Base-by-base conservation (phyloP, 2,797 vertebrate genomes). In the Leuciscus waleckii region DNA sequence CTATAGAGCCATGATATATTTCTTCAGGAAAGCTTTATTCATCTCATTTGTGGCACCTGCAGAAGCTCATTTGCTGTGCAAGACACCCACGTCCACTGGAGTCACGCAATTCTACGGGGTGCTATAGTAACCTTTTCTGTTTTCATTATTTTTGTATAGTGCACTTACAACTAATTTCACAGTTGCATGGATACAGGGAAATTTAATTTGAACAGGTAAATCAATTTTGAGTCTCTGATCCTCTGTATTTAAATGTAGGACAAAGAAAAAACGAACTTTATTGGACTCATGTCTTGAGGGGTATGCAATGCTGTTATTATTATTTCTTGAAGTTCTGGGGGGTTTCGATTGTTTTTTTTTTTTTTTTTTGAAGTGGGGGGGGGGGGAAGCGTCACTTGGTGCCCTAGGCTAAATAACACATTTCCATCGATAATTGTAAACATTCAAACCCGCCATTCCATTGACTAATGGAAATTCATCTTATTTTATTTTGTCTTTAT, bases 91-190 rank as follows among this genome's bases (percentile, higher is more conserved):
- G 65, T 63, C 63, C 8, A 35, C 61, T 74, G 35, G 76, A 89
- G 81, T 91, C 82, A 79, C 41, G 70, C 76, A 87, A 88, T 88
- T 92, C 83, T 79, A 90, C 90, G 80, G 92, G 91, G 88, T 90
- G 87, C 91, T 90, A 91, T 89, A 90, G 92, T 83, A 86, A 73
- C 54, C 85, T 43, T 61, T 69, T 87, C 73, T 69, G 46, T 76
- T 86, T 58, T 74, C 91, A 84, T 88, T 89, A 82, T 92, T 92
- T 93, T 91, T 88, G 88, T 91, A 86, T 88, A 84, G 76, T 86
- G 87, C 89, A 92, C 92, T 93, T 91, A 90, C 90, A 93, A 92
- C 91, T 94, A 89, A 95, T 95, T 94, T 95, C 93, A 95, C 94
- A 95, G 93, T 89, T 92, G 91, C 91, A 88, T 91, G 91, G 86